Evolutionary conservation across 1,140 invertebrate genomes (phyloP).

Genomic region (Aphelinus certus): DNA sequence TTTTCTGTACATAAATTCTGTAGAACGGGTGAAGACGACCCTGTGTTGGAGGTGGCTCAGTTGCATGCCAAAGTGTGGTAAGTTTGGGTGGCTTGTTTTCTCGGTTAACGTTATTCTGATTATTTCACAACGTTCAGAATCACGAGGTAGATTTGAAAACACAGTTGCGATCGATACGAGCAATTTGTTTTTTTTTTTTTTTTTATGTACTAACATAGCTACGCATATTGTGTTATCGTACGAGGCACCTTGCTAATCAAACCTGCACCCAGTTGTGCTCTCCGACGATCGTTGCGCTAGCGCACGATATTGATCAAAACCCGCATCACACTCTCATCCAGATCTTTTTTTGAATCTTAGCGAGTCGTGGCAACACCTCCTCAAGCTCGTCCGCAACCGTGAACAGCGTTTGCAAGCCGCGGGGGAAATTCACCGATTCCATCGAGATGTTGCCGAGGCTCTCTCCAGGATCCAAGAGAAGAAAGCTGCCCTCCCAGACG

Average conservation of each 20-base stretch:
- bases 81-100: slow-evolving; percentile 46
- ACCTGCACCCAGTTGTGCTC: too few relatives aligned
- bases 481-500: slow-evolving; percentile 82
- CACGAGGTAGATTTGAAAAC: too few relatives aligned
- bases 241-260: too few relatives aligned
- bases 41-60: slow-evolving; percentile 58
- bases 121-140: too few relatives aligned
- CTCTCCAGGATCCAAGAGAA: slow-evolving; percentile 91
- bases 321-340: too few relatives aligned
- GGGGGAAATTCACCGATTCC: slow-evolving; percentile 96
- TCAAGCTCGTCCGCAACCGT: slow-evolving; percentile 86
- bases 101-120: background rate
- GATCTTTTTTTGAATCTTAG: slow-evolving; percentile 58
- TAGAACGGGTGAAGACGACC: slow-evolving; percentile 62
- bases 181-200: too few relatives aligned
- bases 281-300: too few relatives aligned
- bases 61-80: slow-evolving; percentile 58
- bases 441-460: slow-evolving; percentile 94
- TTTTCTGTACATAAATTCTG: slow-evolving; percentile 49
- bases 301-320: too few relatives aligned
- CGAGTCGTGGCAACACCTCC: slow-evolving; percentile 86
- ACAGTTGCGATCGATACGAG: too few relatives aligned
- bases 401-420: slow-evolving; percentile 89
- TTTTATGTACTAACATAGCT: too few relatives aligned
- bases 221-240: too few relatives aligned